These are phyloP conservation scores for Regulus satrapa DNA, from an alignment of 2,113 vertebrate genomes.

Conservation along the genomic window DNA sequence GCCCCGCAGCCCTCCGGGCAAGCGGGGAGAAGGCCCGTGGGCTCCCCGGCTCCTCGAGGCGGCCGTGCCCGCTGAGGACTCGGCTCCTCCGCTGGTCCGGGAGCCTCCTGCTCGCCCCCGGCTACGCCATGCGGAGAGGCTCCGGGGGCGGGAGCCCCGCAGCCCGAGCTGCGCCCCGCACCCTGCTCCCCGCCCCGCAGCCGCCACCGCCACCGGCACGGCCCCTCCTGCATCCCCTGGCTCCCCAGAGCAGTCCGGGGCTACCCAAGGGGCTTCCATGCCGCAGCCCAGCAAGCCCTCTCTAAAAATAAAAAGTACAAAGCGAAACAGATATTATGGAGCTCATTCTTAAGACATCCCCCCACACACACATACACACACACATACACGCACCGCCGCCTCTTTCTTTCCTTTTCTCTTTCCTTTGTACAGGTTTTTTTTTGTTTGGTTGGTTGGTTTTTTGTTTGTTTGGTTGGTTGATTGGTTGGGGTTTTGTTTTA, in stretches of 20 bases:
- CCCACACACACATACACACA: no score
- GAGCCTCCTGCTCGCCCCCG: background rate
- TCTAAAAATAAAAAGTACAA: background rate
- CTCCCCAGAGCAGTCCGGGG: background rate
- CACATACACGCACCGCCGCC: no score
- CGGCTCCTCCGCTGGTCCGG: background rate
- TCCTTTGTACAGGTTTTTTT: background rate
- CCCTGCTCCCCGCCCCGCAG: background rate
- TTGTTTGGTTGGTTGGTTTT: no score
- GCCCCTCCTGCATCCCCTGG: background rate
- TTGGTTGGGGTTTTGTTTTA: no score
- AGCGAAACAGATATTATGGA: background rate
- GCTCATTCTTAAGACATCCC: background rate
- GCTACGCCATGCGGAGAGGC: background rate
- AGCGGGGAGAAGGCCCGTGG: background rate
- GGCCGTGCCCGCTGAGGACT: background rate
- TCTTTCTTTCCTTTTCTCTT: background rate
- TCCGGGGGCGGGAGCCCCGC: background rate
- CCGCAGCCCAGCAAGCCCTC: background rate
- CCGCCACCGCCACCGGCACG: background rate
- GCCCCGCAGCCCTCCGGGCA: background rate
- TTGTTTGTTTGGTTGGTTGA: no score
- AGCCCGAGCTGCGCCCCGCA: background rate
- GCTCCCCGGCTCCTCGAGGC: background rate
- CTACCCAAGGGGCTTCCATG: background rate